Base-by-base conservation (phyloP, 30 jellyfish, hydroid and myxozoan species). In the Mastigias papua region DNA sequence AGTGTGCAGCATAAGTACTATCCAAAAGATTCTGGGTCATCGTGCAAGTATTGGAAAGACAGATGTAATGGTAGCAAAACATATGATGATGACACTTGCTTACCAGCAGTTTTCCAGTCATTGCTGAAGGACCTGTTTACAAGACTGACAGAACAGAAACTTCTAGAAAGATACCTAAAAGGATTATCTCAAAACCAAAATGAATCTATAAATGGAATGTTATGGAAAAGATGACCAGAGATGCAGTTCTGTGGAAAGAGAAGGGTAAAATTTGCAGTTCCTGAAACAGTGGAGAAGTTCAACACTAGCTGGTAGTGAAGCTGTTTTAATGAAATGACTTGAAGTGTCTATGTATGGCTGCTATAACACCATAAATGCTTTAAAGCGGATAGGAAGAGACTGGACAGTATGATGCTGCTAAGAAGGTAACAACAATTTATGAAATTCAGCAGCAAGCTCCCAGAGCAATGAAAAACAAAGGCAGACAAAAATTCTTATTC, bases 151-250 rank as follows among this genome's bases (percentile, higher is more conserved):
- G 65, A 27, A 19, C 64, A 78, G 22, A 68, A 35, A 23, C 66
- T 79, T 7, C 57, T 81, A 28, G 27, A 21, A 35, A 64, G 91
- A 34, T 81, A 86, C 51, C 30, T 81, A 69, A 65, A 67, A 30
- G 91, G 91, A 0, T 48, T 81, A 17, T 64, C 91, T 3, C 86
- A 81, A 32, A 79, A 79, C 66, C 90, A 79, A 63, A 79, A 79
- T 79, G 90, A 81, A 50, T 8, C 51, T 49, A 23, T 62, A 13
- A 65, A 81, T 31, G 61, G 86, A 30, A 22, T 7, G 49, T 28
- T 81, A 19, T 68, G 91, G 90, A 33, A 22, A 27, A 31, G 26
- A 1, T 31, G 80, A 25, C 81, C 90, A 57, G 60, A 79, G 35
- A 63, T 68, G 10, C 27, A 63, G 33, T 79, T 8, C 27, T 79